Evolutionary conservation across 2,888 invertebrate genomes (phyloP).

Genomic region (Myopa testacea): DNA sequence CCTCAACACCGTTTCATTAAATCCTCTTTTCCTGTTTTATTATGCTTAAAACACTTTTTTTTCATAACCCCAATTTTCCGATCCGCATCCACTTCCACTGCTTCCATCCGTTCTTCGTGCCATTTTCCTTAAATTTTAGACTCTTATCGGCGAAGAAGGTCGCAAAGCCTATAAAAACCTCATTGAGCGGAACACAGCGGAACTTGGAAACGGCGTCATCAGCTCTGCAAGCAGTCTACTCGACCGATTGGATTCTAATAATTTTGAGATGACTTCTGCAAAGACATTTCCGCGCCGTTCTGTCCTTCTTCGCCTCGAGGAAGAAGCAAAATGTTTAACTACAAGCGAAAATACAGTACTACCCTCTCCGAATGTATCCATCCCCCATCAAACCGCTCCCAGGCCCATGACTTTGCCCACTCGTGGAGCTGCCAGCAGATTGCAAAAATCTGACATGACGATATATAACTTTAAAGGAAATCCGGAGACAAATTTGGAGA

Average conservation of each 20-base stretch:
- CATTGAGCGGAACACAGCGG: slow-evolving; percentile 78
- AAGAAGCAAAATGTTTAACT: slow-evolving; percentile 40
- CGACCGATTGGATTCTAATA: slow-evolving; percentile 62
- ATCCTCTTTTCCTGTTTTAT: slow-evolving; percentile 28
- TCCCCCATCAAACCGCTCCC: slow-evolving; percentile 59
- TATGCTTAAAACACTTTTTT: slow-evolving; percentile 27
- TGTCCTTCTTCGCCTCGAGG: slow-evolving; percentile 50
- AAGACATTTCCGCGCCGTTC: slow-evolving; percentile 64
- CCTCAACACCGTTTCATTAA: slow-evolving; percentile 30
- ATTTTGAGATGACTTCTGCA: slow-evolving; percentile 60
- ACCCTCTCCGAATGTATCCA: slow-evolving; percentile 47
- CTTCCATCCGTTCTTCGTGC: slow-evolving; percentile 39
- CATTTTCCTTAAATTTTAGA: slow-evolving; percentile 71
- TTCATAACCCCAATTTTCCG: slow-evolving; percentile 39
- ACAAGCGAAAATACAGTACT: slow-evolving; percentile 10
- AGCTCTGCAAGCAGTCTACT: slow-evolving; percentile 60
- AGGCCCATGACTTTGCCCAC: slow-evolving; percentile 67
- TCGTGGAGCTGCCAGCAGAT: slow-evolving; percentile 60
- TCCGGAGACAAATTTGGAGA: slow-evolving; percentile 38
- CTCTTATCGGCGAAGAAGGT: slow-evolving; percentile 87
- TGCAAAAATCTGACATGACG: slow-evolving; percentile 55
- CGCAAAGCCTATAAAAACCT: slow-evolving; percentile 93
- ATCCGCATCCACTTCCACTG: slow-evolving; percentile 29
- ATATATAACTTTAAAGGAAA: background rate
- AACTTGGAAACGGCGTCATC: slow-evolving; percentile 52